Evolutionary conservation across 2,888 invertebrate genomes (phyloP).

Genomic region (Beris chalybata): DNA sequence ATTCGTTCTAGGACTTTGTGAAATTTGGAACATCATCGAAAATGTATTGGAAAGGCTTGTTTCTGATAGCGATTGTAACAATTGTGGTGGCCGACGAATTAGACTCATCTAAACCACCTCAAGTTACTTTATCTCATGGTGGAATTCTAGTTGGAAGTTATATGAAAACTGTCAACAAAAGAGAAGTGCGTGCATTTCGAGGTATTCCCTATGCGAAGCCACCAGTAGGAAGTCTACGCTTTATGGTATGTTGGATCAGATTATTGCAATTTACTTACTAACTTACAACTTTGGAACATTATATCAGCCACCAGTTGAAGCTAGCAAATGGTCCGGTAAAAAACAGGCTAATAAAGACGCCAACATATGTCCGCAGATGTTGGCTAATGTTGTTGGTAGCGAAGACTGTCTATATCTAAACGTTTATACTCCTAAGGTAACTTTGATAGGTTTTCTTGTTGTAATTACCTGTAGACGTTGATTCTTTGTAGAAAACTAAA

Average conservation of each 20-base stretch:
- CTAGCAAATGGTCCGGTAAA: constrained; percentile 64
- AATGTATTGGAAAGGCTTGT: too few species aligned
- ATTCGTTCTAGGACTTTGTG: too few species aligned
- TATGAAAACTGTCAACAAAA: constrained; percentile 6
- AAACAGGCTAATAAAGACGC: constrained; percentile 67
- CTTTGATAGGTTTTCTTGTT: too few species aligned
- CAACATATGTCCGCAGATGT: constrained; percentile 64
- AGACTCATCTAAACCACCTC: neutral
- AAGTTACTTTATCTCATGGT: constrained; percentile 13
- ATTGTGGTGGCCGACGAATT: too few species aligned
- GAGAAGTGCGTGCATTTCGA: constrained; percentile 50
- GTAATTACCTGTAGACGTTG: neutral
- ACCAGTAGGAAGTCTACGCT: constrained; percentile 54
- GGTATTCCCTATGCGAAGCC: constrained; percentile 57
- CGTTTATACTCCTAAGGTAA: constrained; percentile 59
- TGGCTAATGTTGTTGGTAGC: constrained; percentile 65
- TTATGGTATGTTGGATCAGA: constrained; percentile 49
- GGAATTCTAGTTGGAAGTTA: constrained; percentile 17
- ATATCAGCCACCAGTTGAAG: constrained; percentile 65
- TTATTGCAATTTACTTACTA: too few species aligned
- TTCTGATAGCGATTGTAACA: too few species aligned
- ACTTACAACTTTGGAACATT: neutral
- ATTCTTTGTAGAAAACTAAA: constrained; percentile 17
- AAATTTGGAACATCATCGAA: too few species aligned
- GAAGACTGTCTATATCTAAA: constrained; percentile 87